Evolutionary conservation across 2,888 invertebrate species (phyloP).

Genomic region (Salpingus planirostris): DNA sequence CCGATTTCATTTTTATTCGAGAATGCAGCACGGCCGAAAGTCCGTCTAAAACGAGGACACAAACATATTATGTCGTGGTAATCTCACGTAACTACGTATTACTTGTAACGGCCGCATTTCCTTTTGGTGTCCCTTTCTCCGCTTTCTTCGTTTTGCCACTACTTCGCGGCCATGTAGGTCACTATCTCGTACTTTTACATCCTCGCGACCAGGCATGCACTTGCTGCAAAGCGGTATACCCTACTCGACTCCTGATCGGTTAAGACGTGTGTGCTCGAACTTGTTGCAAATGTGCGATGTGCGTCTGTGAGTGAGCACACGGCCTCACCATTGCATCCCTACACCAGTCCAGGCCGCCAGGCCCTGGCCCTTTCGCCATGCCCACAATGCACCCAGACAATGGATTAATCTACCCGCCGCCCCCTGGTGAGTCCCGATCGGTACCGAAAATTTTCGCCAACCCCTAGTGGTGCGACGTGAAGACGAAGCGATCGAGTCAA

Average conservation of each 20-base stretch:
- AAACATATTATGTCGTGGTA: conserved; percentile 41
- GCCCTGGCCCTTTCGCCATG: conserved; percentile 17
- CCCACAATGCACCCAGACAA: conserved; percentile 37
- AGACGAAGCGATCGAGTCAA: conserved; percentile 1
- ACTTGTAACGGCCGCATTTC: conserved; percentile 41
- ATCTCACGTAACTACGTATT: conserved; percentile 42
- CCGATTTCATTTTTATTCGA: conserved; percentile 39
- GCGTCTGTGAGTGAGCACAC: conserved; percentile 12
- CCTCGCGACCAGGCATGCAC: conserved; percentile 34
- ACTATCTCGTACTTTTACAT: conserved; percentile 44
- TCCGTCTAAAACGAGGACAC: conserved; percentile 34
- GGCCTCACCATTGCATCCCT: conserved; percentile 34
- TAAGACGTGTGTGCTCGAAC: conserved; percentile 25
- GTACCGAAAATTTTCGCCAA: neutral
- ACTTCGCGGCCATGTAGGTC: conserved; percentile 42
- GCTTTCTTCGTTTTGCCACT: conserved; percentile 42
- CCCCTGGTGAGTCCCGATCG: conserved; percentile 32
- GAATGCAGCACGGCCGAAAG: conserved; percentile 35
- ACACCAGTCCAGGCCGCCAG: conserved; percentile 25
- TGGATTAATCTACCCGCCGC: conserved; percentile 39
- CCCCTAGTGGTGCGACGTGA: too few species aligned
- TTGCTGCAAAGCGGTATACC: conserved; percentile 27
- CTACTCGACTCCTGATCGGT: conserved; percentile 22
- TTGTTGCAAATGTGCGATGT: conserved; percentile 19
- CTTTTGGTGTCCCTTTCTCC: conserved; percentile 42